phyloP scores from a whole-genome alignment of 2,888 invertebrate species.

The Heliconius ethilla region DNA sequence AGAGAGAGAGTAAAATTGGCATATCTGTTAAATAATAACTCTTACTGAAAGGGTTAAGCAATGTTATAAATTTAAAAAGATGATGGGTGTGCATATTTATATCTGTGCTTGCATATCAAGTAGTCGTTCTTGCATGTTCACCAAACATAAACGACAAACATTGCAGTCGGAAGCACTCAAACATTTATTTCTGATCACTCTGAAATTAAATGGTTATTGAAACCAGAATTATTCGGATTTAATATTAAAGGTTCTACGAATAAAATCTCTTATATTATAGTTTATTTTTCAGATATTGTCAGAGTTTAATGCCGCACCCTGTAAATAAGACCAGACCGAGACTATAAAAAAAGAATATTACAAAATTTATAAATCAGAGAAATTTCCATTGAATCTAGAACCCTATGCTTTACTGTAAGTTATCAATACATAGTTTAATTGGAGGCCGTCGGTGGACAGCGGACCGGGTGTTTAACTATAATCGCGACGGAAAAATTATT shows the following conservation, averaged over 20 bases:
- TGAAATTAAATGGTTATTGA: neutral
- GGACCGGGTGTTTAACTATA: too few species aligned
- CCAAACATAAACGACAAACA: neutral
- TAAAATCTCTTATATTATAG: too few species aligned
- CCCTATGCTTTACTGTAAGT: too few species aligned
- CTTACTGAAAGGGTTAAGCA: neutral
- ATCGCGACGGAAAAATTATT: too few species aligned
- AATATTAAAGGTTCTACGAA: too few species aligned
- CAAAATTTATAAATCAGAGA: too few species aligned
- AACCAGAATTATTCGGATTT: too few species aligned
- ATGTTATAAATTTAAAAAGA: neutral
- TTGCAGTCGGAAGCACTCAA: neutral
- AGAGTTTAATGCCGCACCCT: neutral
- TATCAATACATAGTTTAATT: too few species aligned
- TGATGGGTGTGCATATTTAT: neutral
- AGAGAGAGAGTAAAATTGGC: neutral
- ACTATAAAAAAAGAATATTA: too few species aligned
- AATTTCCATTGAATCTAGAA: too few species aligned
- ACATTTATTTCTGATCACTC: neutral
- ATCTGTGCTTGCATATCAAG: neutral
- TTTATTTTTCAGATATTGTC: neutral
- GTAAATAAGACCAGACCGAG: neutral
- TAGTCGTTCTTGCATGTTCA: neutral
- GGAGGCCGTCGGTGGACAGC: too few species aligned
- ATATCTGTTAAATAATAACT: neutral